phyloP scores from a whole-genome alignment of 1,140 invertebrate genomes.

The Agraylea sexmaculata region DNA sequence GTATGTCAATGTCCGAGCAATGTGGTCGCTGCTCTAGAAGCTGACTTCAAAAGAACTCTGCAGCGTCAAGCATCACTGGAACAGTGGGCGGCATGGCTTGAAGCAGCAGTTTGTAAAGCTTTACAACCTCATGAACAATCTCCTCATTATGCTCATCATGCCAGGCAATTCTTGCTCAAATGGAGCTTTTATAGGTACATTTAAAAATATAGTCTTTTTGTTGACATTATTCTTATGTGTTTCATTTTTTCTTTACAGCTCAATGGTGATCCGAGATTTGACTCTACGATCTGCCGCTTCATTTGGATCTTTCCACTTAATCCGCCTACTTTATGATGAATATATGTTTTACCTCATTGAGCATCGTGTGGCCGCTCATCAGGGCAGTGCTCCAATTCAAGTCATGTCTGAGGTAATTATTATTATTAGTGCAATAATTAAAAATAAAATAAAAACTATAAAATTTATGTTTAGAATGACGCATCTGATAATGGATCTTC shows the following conservation, averaged over 20 bases:
- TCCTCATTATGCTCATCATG: conserved; percentile 78
- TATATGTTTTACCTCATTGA: conserved; percentile 99
- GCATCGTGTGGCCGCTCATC: conserved; percentile 86
- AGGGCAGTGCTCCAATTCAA: conserved; percentile 83
- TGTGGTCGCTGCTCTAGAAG: conserved; percentile 73
- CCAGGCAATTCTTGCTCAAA: conserved; percentile 89
- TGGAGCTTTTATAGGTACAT: conserved; percentile 95
- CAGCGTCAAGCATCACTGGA: conserved; percentile 89
- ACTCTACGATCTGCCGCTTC: conserved; percentile 91
- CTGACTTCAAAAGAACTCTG: conserved; percentile 85
- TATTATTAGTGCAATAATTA: conserved; percentile 25
- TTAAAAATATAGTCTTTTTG: conserved; percentile 1
- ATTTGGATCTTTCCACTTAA: conserved; percentile 98
- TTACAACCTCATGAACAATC: conserved; percentile 80
- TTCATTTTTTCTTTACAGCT: conserved; percentile 47
- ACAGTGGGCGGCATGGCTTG: conserved; percentile 95
- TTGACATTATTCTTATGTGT: conserved; percentile 9
- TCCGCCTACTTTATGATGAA: conserved; percentile 94
- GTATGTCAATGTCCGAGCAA: conserved; percentile 91
- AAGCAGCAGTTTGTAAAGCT: conserved; percentile 78
- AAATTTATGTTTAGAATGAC: too few species aligned
- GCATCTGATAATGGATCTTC: too few species aligned
- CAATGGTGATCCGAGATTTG: conserved; percentile 91
- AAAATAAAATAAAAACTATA: conserved; percentile 27
- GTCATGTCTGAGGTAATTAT: conserved; percentile 54